phyloP scores from a whole-genome alignment of 2,888 invertebrate genomes.

The Phortica magna region DNA sequence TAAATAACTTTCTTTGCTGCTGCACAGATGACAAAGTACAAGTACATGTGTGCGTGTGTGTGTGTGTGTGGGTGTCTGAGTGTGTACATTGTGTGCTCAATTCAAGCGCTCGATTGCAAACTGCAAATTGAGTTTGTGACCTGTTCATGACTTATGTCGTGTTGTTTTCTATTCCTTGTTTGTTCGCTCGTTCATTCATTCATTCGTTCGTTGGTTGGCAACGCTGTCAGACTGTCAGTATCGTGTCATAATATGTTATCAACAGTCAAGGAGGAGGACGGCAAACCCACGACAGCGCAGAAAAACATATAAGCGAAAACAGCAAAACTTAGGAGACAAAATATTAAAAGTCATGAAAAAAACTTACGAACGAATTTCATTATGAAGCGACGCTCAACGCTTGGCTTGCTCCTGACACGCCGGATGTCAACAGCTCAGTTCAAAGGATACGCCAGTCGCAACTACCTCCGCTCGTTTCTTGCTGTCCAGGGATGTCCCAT shows the following conservation, averaged over 20 bases:
- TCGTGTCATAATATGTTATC: constrained; percentile 33
- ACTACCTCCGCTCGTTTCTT: neutral
- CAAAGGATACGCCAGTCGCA: neutral
- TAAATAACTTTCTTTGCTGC: neutral
- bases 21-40: neutral
- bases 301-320: neutral
- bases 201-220: constrained; percentile 11
- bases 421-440: constrained; percentile 2
- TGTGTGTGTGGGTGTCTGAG: neutral
- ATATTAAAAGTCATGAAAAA: neutral
- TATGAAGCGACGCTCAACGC: neutral
- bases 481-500: neutral
- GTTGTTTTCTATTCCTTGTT: neutral
- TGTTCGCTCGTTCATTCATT: constrained; percentile 1
- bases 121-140: constrained; percentile 32
- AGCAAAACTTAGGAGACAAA: neutral
- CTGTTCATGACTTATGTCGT: neutral
- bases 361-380: neutral
- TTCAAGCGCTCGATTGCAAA: constrained; percentile 7
- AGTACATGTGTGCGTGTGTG: neutral
- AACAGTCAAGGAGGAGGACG: neutral
- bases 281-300: neutral
- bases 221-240: constrained; percentile 27
- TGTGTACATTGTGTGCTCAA: neutral
- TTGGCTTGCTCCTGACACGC: neutral